phyloP scores from a whole-genome alignment of 2,113 vertebrate species.

The Phrynosoma platyrhinos region DNA sequence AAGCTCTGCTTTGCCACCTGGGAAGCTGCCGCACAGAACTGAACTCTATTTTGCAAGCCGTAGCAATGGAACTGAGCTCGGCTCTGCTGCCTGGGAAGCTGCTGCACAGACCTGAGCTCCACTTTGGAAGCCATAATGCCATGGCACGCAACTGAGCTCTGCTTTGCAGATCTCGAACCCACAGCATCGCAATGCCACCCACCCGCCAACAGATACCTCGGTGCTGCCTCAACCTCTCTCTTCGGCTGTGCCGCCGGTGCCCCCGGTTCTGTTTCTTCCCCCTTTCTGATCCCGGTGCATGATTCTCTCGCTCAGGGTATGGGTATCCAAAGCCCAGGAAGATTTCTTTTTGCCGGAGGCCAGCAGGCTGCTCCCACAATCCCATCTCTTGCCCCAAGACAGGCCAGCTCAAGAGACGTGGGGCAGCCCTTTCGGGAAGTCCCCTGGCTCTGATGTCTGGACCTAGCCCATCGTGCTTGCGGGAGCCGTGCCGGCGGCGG shows the following conservation, averaged over 20 bases:
- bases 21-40: too few species aligned
- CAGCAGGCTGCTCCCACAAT: slow-evolving; percentile 65
- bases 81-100: too few species aligned
- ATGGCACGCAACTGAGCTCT: too few species aligned
- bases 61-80: too few species aligned
- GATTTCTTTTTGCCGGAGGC: slow-evolving; percentile 74
- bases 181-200: too few species aligned
- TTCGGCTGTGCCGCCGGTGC: slow-evolving; percentile 82
- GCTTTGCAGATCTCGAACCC: too few species aligned
- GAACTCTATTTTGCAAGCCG: too few species aligned
- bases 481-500: slow-evolving; percentile 68
- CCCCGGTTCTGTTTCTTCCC: slow-evolving; percentile 82
- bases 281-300: slow-evolving; percentile 79
- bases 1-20: too few species aligned
- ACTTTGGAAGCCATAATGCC: too few species aligned
- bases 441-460: slow-evolving; percentile 40
- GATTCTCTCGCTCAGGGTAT: slow-evolving; percentile 75
- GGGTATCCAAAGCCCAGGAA: slow-evolving; percentile 74
- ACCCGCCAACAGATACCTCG: slow-evolving; percentile 69
- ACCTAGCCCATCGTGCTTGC: slow-evolving; percentile 69
- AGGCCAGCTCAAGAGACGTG: slow-evolving; percentile 75
- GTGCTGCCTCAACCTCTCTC: slow-evolving; percentile 78
- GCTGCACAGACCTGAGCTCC: not conserved
- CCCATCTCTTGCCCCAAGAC: slow-evolving; percentile 75
- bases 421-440: slow-evolving; percentile 71